Conservation (phyloP, 2,888 invertebrate genomes). For the Ischnus inquisitorius region DNA sequence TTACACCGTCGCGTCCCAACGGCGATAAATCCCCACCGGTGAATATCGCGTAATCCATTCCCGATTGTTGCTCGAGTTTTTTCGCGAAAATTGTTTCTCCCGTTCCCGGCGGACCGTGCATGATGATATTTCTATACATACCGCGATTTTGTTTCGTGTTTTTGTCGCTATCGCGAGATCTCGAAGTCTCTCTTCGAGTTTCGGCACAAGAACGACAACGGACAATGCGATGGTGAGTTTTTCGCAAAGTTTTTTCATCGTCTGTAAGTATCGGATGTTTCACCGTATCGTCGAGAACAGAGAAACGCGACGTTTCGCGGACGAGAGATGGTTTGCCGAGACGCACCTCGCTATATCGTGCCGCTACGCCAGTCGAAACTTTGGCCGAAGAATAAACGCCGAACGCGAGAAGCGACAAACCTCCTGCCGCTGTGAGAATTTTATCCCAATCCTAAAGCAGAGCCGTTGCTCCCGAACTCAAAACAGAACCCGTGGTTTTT, state of each 20-base stretch:
- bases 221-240: conserved; percentile 91
- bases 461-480: conserved; percentile 96
- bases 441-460: conserved; percentile 98
- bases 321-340: conserved; percentile 98
- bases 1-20: conserved; percentile 98
- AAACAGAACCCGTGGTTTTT: conserved; percentile 96
- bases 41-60: conserved; percentile 99
- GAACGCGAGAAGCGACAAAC: conserved; percentile 95
- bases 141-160: conserved; percentile 98
- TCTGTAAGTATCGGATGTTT: conserved; percentile 96
- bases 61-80: conserved; percentile 98
- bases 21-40: conserved; percentile 99
- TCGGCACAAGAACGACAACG: conserved; percentile 97
- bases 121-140: conserved; percentile 97
- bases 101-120: conserved; percentile 99
- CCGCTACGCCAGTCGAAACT: conserved; percentile 95
- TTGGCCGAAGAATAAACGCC: conserved; percentile 99
- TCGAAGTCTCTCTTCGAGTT: conserved; percentile 95
- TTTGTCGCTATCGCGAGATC: conserved; percentile 99
- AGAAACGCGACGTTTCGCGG: conserved; percentile 97
- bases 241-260: conserved; percentile 88
- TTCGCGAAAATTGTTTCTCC: conserved; percentile 98
- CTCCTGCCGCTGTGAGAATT: conserved; percentile 96
- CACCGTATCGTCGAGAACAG: conserved; percentile 93
- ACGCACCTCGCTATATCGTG: conserved; percentile 96